Percentiles rank a stretch among this genome's conserved stretches.
Evolutionary conservation across 1,140 invertebrate species (phyloP).

Genomic region (Drosophila eugracilis): DNA sequence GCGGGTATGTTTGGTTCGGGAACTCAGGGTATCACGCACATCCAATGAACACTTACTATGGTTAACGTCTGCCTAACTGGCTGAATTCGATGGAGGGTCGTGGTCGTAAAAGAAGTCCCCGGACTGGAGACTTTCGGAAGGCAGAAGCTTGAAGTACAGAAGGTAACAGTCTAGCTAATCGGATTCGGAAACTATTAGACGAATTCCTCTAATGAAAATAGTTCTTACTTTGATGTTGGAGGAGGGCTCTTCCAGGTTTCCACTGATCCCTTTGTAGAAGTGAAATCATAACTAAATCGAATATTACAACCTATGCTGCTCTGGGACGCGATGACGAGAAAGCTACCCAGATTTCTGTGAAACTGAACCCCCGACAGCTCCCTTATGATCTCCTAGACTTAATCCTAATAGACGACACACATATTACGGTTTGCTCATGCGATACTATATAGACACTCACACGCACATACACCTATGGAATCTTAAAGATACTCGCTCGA

Average conservation of each 20-base stretch:
- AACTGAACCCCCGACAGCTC: not conserved
- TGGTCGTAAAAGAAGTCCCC: conserved; percentile 2
- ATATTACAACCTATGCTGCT: not conserved
- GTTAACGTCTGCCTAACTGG: conserved; percentile 36
- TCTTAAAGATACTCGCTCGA: conserved; percentile 41
- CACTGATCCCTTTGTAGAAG: too few relatives aligned
- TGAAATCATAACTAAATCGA: too few relatives aligned
- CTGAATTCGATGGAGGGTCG: conserved; percentile 25
- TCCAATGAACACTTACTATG: conserved; percentile 65
- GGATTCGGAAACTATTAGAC: not conserved
- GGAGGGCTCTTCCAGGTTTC: too few relatives aligned
- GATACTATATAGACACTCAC: conserved; percentile 39
- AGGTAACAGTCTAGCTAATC: conserved; percentile 1
- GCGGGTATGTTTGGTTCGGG: conserved; percentile 4
- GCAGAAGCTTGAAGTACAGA: conserved; percentile 14
- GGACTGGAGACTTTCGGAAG: not conserved
- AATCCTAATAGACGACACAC: conserved; percentile 22
- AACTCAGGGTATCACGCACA: conserved; percentile 70
- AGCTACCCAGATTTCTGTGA: too few relatives aligned
- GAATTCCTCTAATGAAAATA: too few relatives aligned
- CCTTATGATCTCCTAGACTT: conserved; percentile 8
- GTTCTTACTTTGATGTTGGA: too few relatives aligned
- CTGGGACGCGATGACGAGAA: too few relatives aligned
- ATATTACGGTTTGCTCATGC: conserved; percentile 20
- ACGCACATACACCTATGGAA: conserved; percentile 43